phyloP scores from a whole-genome alignment of 2,888 invertebrate genomes.

The Psylliodes chrysocephalus region DNA sequence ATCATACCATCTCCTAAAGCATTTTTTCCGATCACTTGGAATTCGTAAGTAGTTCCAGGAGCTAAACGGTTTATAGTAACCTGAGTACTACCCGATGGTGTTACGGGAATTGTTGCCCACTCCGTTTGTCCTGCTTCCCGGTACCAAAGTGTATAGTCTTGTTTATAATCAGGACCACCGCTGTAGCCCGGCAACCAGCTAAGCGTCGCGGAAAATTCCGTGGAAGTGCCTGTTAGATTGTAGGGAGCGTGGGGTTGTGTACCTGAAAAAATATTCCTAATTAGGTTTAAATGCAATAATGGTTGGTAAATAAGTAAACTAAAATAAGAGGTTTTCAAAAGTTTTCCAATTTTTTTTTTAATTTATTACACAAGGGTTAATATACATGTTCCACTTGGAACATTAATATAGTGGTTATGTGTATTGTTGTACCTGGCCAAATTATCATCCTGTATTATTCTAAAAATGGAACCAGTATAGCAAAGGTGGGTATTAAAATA shows the following conservation, averaged over 20 bases:
- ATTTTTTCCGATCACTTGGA: constrained; percentile 95
- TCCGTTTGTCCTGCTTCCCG: constrained; percentile 87
- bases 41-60: constrained; percentile 93
- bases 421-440: no score
- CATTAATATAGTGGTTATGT: no score
- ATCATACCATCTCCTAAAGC: constrained; percentile 95
- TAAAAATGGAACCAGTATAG: no score
- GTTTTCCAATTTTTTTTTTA: no score
- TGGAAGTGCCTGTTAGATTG: constrained; percentile 89
- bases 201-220: constrained; percentile 89
- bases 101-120: constrained; percentile 94
- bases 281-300: no score
- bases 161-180: constrained; percentile 94
- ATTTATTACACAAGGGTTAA: no score
- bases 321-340: no score
- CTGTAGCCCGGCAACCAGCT: constrained; percentile 96
- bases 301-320: no score
- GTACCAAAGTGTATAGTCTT: constrained; percentile 96
- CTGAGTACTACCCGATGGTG: constrained; percentile 89
- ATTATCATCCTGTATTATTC: no score
- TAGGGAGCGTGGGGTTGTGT: constrained; percentile 98
- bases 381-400: no score
- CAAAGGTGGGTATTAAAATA: no score
- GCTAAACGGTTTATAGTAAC: constrained; percentile 91
- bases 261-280: constrained; percentile 4